Base-by-base conservation (phyloP, 2,888 invertebrate species). In the Rhagium mordax region DNA sequence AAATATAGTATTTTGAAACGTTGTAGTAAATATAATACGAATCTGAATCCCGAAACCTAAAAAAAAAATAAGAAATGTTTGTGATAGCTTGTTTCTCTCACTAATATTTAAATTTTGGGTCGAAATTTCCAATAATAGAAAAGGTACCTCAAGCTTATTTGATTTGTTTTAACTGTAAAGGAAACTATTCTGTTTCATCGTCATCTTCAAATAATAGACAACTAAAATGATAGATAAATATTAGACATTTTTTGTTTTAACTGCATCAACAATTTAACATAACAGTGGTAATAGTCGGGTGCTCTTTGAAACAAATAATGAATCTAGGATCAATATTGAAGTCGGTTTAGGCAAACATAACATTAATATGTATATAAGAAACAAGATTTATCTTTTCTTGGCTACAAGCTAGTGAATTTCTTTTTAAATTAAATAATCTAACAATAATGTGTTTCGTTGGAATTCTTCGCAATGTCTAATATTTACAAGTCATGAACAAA, bases 231-330 rank as follows among this genome's bases (percentile, higher is more conserved):
- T 24, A 16, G n/a, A 8, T 29, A 57, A 57, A 57, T 57, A 57
- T 29, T 57, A 57, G 21, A 8, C 6, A 29, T 27, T 16, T 41
- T n/a, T n/a, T 41, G 5, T 59, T 59, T 59, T 29, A 59, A 33
- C 59, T 59, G 16, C 18, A 15, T 21, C 62, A 64, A 51, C 51
- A 29, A 20, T 47, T 20, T 24, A 29, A 65, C 47, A 48, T 62
- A 48, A 65, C 70, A 67, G 66, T 74, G 67, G 66, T 74, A 48
- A 74, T 67, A 55, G 70, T 71, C 70, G 70, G 70, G 61, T 71
- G 71, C 68, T 55, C 21, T 55, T 27, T 64, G 70, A 67, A 57
- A 60, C 67, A 75, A 70, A 70, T 66, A 72, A 18, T 64, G 69
- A 66, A 66, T 55, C 67, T 64, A 68, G 64, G 55, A 72, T 69